Evolutionary conservation across 2,113 vertebrate genomes (phyloP).

Genomic region (Suncus etruscus): DNA sequence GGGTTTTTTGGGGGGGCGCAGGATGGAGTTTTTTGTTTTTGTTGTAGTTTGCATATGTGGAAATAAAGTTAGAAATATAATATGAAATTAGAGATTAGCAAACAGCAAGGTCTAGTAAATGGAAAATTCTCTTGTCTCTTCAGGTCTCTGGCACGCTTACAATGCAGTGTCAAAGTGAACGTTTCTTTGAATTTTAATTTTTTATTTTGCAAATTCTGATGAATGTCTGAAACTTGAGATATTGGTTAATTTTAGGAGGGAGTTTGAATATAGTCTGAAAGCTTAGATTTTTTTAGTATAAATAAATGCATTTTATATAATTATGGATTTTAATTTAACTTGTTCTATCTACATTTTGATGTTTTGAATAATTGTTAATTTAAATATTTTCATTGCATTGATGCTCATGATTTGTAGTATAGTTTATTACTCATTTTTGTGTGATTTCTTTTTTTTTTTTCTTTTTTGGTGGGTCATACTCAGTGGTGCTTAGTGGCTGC

Average conservation of each 20-base stretch:
- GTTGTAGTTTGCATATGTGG: background rate
- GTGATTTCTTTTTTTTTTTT: too few species aligned
- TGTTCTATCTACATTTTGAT: constrained; percentile 24
- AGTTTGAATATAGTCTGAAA: background rate
- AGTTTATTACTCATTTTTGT: background rate
- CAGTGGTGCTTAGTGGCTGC: background rate
- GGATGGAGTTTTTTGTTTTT: background rate
- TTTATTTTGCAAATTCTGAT: constrained; percentile 41
- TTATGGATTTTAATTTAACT: constrained; percentile 29
- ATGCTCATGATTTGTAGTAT: constrained; percentile 40
- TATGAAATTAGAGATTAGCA: background rate
- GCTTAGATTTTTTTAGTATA: constrained; percentile 54
- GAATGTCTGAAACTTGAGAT: constrained; percentile 56
- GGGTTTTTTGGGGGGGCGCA: too few species aligned
- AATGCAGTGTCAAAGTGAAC: background rate
- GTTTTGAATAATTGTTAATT: constrained; percentile 29
- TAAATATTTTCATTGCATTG: constrained; percentile 42
- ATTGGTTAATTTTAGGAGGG: constrained; percentile 21
- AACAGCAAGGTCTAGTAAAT: background rate
- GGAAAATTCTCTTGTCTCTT: background rate
- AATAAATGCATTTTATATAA: background rate
- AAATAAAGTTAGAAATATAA: background rate
- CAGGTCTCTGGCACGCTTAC: background rate
- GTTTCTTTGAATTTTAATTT: constrained; percentile 32
- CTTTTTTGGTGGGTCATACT: too few species aligned